Percentiles rank a stretch among this genome's conserved stretches.
These are phyloP conservation scores for Conus ventricosus DNA, from an alignment of 1,140 invertebrate species.

Conservation along the genomic window DNA sequence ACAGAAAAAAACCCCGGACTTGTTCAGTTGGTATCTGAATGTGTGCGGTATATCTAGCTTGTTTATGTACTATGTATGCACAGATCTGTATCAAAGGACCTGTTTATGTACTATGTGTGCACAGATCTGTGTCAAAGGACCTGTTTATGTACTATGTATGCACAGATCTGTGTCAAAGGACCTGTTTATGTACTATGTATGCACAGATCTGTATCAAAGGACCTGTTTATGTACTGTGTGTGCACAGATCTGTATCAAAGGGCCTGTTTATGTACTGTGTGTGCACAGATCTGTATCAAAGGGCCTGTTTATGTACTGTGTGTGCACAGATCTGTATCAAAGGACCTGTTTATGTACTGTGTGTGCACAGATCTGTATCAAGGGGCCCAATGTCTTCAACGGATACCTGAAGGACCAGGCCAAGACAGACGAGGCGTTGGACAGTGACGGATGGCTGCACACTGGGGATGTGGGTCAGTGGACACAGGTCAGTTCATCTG, in stretches of 20 bases:
- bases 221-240: slow-evolving; percentile 69
- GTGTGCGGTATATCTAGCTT: no score
- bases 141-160: neutral
- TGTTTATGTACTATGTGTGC: neutral
- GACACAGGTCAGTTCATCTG: slow-evolving; percentile 62
- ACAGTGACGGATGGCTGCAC: slow-evolving; percentile 94
- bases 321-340: no score
- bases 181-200: slow-evolving; percentile 71
- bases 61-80: no score
- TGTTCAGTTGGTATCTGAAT: no score
- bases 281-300: no score
- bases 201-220: slow-evolving; percentile 87
- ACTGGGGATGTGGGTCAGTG: slow-evolving; percentile 85
- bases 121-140: no score
- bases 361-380: slow-evolving; percentile 82
- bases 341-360: neutral
- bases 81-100: no score
- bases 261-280: no score
- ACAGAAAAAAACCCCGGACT: no score
- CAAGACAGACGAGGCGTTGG: slow-evolving; percentile 90
- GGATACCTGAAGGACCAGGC: slow-evolving; percentile 95
- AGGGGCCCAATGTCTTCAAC: slow-evolving; percentile 85
- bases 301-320: no score
- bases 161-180: slow-evolving; percentile 87
- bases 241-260: no score